Base-by-base conservation (phyloP, 2,888 invertebrate genomes). In the Hyppa rectilinea region DNA sequence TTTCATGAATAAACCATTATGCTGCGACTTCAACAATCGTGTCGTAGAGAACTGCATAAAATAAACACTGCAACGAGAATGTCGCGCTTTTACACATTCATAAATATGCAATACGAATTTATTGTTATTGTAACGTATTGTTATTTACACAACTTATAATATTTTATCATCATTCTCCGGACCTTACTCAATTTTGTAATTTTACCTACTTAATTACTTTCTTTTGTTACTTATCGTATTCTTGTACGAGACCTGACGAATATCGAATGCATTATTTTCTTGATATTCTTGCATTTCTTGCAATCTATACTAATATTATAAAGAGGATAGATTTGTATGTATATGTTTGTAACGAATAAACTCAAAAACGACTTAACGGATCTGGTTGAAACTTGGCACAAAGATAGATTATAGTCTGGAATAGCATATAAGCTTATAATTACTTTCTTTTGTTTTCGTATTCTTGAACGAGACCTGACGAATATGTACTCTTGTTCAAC, bases 1-100 rank as follows among this genome's bases (percentile, higher is more conserved):
- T 52, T 56, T 62, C 29, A 79, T 79, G 67, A 80, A 75, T 79
- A 80, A 75, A 75, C 23, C 63, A 80, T 75, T 71, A 66, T 43
- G 12, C 10, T 29, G 49, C 38, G 49, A 60, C 56, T 64, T 53
- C 29, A 56, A 79, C 70, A 80, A 62, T 80, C 55, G 70, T 40
- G 34, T 67, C 52, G 80, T 53, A 70, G 52, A 38, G 75, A 70
- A 31, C 52, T 64, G 70, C 52, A 75, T 80, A 61, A 67, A 63
- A 62, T 61, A 58, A 80, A 65, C 58, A 58, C 29, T 5, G 34
- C 23, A 55, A 40, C 47, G 63, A 61, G 55, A 77, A 67, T 68
- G 47, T 79, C 43, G 60, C 55, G 67, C 26, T 49, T 50, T 56
- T 36, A 45, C 45, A 31, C 14, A 43, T 34, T 26, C 7, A 12